These are phyloP conservation scores for Lepidocyrtoides sp. DNA, from an alignment of 2,888 invertebrate genomes.

Conservation along the genomic window DNA sequence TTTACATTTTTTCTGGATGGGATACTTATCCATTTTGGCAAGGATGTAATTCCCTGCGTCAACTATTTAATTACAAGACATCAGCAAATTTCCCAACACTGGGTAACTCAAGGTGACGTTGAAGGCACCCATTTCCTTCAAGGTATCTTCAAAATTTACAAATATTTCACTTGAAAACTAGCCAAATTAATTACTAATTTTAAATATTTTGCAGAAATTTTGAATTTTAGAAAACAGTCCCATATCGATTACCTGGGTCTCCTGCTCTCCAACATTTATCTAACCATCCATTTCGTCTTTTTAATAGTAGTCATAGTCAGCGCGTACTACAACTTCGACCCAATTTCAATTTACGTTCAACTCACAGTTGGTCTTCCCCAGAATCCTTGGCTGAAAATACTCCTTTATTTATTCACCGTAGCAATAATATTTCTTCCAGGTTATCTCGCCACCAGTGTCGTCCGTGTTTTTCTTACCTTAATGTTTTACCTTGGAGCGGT, in stretches of 20 bases:
- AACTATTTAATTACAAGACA: not conserved
- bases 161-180: not conserved
- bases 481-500: not conserved
- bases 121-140: not conserved
- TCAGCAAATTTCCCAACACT: not conserved
- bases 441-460: not conserved
- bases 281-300: not conserved
- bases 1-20: not conserved
- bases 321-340: not conserved
- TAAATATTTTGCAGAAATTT: not conserved
- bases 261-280: not conserved
- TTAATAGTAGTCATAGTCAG: not conserved
- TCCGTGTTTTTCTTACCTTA: not conserved
- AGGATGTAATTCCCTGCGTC: not conserved
- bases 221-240: not conserved
- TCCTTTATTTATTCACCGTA: not conserved
- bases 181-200: not conserved
- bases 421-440: not conserved
- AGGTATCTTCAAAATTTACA: not conserved
- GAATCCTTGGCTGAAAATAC: not conserved
- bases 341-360: not conserved
- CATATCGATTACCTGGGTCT: not conserved
- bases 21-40: not conserved
- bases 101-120: not conserved
- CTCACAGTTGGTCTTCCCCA: not conserved